These are phyloP conservation scores for Falco peregrinus DNA, from an alignment of 2,797 vertebrate species.

Conservation along the genomic window DNA sequence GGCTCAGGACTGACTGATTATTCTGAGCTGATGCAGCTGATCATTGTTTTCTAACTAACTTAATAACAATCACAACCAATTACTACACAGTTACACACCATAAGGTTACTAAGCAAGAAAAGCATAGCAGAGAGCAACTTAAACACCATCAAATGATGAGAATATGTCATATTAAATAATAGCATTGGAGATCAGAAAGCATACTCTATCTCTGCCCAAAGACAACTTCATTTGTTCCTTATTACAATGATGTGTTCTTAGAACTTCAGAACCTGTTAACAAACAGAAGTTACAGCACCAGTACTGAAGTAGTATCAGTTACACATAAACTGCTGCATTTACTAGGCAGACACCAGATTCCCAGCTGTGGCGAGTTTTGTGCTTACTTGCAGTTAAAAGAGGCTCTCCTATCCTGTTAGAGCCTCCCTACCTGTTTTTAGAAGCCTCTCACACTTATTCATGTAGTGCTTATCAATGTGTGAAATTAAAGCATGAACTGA, in stretches of 20 bases:
- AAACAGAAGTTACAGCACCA: background rate
- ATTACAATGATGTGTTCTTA: background rate
- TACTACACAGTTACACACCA: background rate
- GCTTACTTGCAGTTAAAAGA: background rate
- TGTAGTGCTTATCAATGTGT: slow-evolving; percentile 8
- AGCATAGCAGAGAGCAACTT: background rate
- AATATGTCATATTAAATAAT: background rate
- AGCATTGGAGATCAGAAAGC: background rate
- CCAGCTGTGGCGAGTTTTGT: background rate
- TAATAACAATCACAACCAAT: background rate
- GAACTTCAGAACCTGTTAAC: background rate
- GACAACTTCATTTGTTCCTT: background rate
- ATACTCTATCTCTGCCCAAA: background rate
- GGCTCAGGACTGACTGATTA: background rate
- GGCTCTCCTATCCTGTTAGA: background rate
- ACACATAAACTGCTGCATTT: background rate
- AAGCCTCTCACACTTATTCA: slow-evolving; percentile 4
- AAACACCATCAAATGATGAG: background rate
- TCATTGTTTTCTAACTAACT: background rate
- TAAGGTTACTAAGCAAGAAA: background rate
- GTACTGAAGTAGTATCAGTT: background rate
- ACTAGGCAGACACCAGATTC: background rate
- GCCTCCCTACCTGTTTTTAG: slow-evolving; percentile 4
- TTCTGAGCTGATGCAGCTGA: background rate
- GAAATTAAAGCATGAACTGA: slow-evolving; percentile 43